phyloP scores from a whole-genome alignment of 64 coral and sea anemone species.

The Montipora foliosa region DNA sequence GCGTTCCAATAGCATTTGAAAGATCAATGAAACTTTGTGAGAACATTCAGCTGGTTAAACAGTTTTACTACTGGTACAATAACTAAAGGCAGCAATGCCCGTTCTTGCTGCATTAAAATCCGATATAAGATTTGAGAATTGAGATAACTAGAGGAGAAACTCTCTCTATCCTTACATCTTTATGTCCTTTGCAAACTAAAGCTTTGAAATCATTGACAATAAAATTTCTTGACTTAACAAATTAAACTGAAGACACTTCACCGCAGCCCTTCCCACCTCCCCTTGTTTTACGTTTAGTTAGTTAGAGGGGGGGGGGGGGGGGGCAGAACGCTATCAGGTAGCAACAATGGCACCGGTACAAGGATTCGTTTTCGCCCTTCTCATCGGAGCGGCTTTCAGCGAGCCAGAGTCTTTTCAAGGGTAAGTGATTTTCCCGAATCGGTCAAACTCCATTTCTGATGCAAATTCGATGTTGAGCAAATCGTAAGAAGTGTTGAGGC shows the following conservation, averaged over 20 bases:
- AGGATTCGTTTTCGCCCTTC: background rate
- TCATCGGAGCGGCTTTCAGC: background rate
- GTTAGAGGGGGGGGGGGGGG: no score
- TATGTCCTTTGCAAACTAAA: background rate
- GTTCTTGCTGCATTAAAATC: background rate
- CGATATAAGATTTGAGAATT: background rate
- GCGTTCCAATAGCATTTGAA: background rate
- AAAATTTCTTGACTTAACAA: background rate
- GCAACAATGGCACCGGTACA: background rate
- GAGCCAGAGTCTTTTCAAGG: slow-evolving; percentile 13
- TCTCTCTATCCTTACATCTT: background rate
- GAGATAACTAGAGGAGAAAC: background rate
- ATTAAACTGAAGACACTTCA: background rate
- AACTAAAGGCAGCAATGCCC: background rate
- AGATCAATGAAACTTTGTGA: background rate
- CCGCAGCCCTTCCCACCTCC: background rate
- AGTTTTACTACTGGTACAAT: background rate
- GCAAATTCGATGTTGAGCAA: background rate
- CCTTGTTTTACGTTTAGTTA: background rate
- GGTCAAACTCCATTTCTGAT: background rate
- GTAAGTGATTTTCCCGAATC: background rate
- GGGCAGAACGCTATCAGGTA: background rate
- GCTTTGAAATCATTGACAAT: background rate
- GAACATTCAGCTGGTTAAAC: slow-evolving; percentile 17
- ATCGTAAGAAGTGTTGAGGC: background rate